Evolutionary conservation across 53 echinoderm and acorn worm genomes (phyloP).

Genomic region (Actinopyga echinites): DNA sequence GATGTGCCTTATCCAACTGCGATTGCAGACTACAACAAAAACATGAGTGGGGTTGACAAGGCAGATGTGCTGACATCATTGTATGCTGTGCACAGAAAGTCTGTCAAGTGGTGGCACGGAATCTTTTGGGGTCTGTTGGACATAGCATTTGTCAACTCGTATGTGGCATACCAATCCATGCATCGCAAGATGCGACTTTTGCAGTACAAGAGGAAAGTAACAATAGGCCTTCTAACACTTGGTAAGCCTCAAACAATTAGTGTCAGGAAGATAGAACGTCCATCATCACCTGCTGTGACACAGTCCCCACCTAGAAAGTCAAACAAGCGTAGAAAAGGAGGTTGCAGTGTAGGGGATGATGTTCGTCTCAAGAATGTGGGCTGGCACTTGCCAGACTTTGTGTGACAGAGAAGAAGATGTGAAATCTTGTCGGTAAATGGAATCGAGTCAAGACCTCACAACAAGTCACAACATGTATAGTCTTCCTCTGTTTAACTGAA

Average conservation of each 20-base stretch:
- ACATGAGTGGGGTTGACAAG: slow-evolving; percentile 48
- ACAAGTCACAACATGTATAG: slow-evolving; percentile 41
- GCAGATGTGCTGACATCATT: slow-evolving; percentile 45
- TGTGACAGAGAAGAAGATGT: slow-evolving; percentile 41
- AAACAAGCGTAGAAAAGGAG: slow-evolving; percentile 39
- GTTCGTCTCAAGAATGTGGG: slow-evolving; percentile 47
- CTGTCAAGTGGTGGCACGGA: slow-evolving; percentile 46
- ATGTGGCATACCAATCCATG: slow-evolving; percentile 11
- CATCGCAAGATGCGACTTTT: not conserved
- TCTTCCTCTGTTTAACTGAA: slow-evolving; percentile 41
- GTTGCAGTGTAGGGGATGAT: slow-evolving; percentile 50
- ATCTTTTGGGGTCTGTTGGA: slow-evolving; percentile 33
- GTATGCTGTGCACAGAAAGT: slow-evolving; percentile 37
- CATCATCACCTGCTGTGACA: slow-evolving; percentile 46
- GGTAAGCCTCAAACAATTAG: not conserved
- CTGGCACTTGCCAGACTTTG: slow-evolving; percentile 47
- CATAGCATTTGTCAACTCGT: slow-evolving; percentile 34
- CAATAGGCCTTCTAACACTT: slow-evolving; percentile 15
- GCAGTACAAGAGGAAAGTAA: slow-evolving; percentile 12
- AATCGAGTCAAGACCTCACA: slow-evolving; percentile 46
- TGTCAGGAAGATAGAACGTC: slow-evolving; percentile 35
- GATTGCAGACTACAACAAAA: slow-evolving; percentile 38
- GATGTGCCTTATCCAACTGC: slow-evolving; percentile 36
- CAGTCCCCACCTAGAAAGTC: slow-evolving; percentile 10
- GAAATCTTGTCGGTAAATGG: slow-evolving; percentile 38